Conservation (phyloP, 2,888 invertebrate genomes). For the Yponomeuta sedellus region DNA sequence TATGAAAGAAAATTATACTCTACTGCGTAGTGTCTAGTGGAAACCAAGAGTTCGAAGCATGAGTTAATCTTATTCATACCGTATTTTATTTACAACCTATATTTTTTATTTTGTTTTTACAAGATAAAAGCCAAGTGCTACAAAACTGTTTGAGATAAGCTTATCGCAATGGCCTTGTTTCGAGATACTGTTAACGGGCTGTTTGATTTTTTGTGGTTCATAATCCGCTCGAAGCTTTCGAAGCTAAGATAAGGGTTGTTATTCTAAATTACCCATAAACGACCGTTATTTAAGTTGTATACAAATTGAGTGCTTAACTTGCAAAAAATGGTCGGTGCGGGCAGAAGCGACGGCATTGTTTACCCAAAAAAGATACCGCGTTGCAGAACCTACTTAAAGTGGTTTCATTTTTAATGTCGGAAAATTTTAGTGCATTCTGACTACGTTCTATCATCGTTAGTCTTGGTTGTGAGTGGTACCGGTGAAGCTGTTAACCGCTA, state of each 20-base stretch:
- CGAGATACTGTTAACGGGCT: slow-evolving; percentile 47
- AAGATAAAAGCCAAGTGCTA: slow-evolving; percentile 11
- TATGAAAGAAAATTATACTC: too few species aligned
- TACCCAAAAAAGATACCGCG: too few species aligned
- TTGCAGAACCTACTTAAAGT: too few species aligned
- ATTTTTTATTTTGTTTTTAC: slow-evolving; percentile 5
- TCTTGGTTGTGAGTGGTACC: too few species aligned
- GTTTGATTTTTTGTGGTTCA: background rate
- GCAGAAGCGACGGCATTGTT: too few species aligned
- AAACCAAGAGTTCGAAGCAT: background rate
- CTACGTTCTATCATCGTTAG: too few species aligned
- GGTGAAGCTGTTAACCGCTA: too few species aligned
- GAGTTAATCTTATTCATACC: background rate
- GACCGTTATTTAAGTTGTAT: background rate
- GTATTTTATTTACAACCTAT: slow-evolving; percentile 16
- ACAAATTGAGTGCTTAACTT: background rate
- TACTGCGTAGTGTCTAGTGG: background rate
- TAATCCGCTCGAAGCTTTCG: background rate
- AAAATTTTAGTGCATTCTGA: too few species aligned
- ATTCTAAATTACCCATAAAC: background rate
- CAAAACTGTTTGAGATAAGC: slow-evolving; percentile 32
- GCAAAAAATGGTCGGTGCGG: background rate
- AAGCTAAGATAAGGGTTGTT: background rate
- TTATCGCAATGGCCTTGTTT: slow-evolving; percentile 57
- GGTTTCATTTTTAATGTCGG: too few species aligned